Conservation (phyloP, 2,888 invertebrate species). For the Eilema griseolum region DNA sequence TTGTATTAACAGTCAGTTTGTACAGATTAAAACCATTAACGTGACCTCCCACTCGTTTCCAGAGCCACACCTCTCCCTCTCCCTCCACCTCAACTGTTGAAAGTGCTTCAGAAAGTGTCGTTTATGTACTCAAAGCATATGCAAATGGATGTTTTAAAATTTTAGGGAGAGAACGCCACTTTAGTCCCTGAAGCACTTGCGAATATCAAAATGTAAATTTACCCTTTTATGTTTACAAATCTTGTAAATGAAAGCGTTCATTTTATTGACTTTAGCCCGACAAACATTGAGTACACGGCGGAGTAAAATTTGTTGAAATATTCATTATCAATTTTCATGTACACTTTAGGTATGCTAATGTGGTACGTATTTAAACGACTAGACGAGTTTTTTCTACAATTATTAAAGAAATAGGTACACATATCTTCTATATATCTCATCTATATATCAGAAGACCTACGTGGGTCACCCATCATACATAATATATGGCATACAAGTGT, state of each 20-base stretch:
- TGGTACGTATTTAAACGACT: slow-evolving; percentile 29
- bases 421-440: neutral
- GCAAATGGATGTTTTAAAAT: slow-evolving; percentile 87
- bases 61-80: slow-evolving; percentile 40
- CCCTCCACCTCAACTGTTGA: slow-evolving; percentile 53
- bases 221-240: slow-evolving; percentile 87
- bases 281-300: slow-evolving; percentile 59
- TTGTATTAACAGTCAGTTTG: slow-evolving; percentile 33
- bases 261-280: slow-evolving; percentile 80
- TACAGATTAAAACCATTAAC: slow-evolving; percentile 47
- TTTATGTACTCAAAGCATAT: slow-evolving; percentile 87
- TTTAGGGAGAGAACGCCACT: slow-evolving; percentile 85
- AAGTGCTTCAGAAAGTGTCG: slow-evolving; percentile 85
- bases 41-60: slow-evolving; percentile 43
- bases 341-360: slow-evolving; percentile 26
- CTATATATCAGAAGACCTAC: neutral
- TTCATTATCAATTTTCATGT: slow-evolving; percentile 46
- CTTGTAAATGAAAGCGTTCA: slow-evolving; percentile 85
- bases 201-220: slow-evolving; percentile 86
- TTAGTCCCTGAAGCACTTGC: slow-evolving; percentile 84
- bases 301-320: slow-evolving; percentile 43
- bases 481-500: no score
- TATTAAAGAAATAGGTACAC: neutral
- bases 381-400: neutral
- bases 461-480: no score